phyloP scores from a whole-genome alignment of 2,113 vertebrate species.

The Melospiza melodia region DNA sequence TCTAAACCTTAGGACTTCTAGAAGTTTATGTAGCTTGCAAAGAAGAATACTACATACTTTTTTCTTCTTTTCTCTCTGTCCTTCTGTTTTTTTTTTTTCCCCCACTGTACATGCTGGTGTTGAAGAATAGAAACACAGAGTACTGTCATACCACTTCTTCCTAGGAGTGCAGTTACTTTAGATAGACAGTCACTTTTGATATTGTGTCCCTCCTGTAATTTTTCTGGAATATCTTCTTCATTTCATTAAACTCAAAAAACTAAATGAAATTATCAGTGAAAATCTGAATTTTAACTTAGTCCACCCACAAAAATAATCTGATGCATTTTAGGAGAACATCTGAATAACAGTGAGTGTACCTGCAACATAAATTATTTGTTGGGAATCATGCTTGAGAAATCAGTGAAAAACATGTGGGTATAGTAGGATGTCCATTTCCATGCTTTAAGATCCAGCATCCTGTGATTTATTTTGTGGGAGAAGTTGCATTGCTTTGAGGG shows the following conservation, averaged over 20 bases:
- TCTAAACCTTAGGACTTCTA: background rate
- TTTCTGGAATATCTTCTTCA: background rate
- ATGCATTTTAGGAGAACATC: background rate
- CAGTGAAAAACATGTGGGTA: background rate
- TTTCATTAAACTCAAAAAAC: background rate
- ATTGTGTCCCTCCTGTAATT: background rate
- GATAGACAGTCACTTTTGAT: background rate
- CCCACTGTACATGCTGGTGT: background rate
- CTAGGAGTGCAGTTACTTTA: background rate
- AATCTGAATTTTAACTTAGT: background rate
- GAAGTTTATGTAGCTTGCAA: background rate
- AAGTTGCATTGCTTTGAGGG: background rate
- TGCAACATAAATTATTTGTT: background rate
- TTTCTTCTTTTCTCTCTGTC: background rate
- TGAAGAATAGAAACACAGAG: background rate
- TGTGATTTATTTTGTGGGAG: background rate
- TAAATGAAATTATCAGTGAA: background rate
- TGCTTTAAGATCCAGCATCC: background rate
- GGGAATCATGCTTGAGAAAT: background rate
- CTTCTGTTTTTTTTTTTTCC: fast-evolving
- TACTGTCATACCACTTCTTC: background rate
- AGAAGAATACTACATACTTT: background rate
- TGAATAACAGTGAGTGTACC: background rate
- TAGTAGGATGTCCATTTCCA: background rate
- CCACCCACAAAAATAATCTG: too few species aligned